A percentile compares a stretch with the other conserved stretches of the same genome.
phyloP scores from a whole-genome alignment of 2,888 invertebrate species.

The Rhimphoctona megacephalus region DNA sequence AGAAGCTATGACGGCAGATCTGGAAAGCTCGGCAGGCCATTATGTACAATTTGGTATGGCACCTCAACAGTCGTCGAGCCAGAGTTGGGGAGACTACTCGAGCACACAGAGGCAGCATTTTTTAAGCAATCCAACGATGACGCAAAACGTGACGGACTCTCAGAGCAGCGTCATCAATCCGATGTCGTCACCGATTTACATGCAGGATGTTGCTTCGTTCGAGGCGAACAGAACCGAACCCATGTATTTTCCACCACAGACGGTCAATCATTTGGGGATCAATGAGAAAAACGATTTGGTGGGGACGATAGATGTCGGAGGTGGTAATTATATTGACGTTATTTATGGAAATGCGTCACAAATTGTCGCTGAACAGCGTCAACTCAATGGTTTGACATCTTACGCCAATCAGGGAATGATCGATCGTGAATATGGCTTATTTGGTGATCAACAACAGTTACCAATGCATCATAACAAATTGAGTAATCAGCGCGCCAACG shows the following conservation, averaged over 20 bases:
- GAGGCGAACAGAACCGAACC: constrained; percentile 73
- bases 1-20: constrained; percentile 87
- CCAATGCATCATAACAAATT: constrained; percentile 69
- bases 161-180: constrained; percentile 50
- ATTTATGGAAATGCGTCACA: constrained; percentile 82
- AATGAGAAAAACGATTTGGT: constrained; percentile 83
- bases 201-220: constrained; percentile 74
- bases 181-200: constrained; percentile 63
- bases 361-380: constrained; percentile 82
- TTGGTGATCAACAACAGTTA: constrained; percentile 77
- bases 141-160: constrained; percentile 36
- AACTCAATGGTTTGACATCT: constrained; percentile 76
- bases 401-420: constrained; percentile 76
- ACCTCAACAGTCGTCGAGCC: constrained; percentile 78
- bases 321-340: constrained; percentile 84
- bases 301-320: constrained; percentile 84
- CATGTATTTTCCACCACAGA: constrained; percentile 81
- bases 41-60: constrained; percentile 86
- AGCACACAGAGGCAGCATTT: constrained; percentile 77
- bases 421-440: constrained; percentile 83
- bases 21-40: constrained; percentile 87
- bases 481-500: constrained; percentile 78
- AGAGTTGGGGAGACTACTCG: constrained; percentile 82
- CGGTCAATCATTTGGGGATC: constrained; percentile 81
- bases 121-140: constrained; percentile 70